Conservation (phyloP, 2,113 vertebrate genomes). For the Scopus umbretta region DNA sequence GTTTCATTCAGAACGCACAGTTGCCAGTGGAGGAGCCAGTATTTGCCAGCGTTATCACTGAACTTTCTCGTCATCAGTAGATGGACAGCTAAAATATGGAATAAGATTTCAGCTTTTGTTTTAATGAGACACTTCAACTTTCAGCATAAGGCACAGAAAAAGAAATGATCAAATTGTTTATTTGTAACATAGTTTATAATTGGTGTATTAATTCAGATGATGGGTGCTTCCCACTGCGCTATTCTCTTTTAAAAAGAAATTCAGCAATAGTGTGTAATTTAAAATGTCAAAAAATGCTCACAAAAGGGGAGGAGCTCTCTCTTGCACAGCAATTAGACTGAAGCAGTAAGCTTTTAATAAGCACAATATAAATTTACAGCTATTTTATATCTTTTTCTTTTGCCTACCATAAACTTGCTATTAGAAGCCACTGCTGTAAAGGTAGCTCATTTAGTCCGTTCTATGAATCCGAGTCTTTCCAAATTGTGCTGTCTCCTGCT, state of each 20-base stretch:
- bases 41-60: not conserved
- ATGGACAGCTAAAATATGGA: conserved; percentile 21
- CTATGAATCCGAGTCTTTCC: not conserved
- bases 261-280: conserved; percentile 39
- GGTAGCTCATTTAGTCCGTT: not conserved
- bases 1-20: not conserved
- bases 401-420: not conserved
- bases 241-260: not conserved
- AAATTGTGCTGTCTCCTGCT: not conserved
- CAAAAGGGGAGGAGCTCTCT: conserved; percentile 34
- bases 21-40: not conserved
- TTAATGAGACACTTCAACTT: conserved; percentile 44
- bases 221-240: not conserved
- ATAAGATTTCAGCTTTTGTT: conserved; percentile 41
- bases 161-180: conserved; percentile 51
- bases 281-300: conserved; percentile 55
- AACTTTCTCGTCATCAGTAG: conserved; percentile 26
- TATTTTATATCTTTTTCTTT: conserved; percentile 38
- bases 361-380: conserved; percentile 26
- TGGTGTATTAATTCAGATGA: conserved; percentile 28
- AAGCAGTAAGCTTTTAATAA: conserved; percentile 45
- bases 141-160: not conserved
- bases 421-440: not conserved
- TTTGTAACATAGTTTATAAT: conserved; percentile 39
- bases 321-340: conserved; percentile 34